These are phyloP conservation scores for Drosophila ogumai DNA, from an alignment of 1,140 invertebrate species.

Conservation along the genomic window DNA sequence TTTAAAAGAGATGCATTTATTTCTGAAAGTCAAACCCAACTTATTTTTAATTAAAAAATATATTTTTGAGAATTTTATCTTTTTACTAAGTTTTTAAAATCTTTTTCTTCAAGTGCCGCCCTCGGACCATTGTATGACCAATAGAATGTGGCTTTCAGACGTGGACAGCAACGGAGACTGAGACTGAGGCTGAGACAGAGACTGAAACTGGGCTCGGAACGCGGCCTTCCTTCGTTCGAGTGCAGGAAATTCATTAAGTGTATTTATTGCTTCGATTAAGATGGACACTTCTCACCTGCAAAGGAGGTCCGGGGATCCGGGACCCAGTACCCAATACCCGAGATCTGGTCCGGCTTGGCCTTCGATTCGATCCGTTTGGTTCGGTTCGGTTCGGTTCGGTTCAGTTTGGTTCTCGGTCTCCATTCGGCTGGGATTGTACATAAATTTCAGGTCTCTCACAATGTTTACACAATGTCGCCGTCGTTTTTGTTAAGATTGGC, in stretches of 20 bases:
- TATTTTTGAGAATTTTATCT: background rate
- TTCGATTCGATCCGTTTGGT: constrained; percentile 33
- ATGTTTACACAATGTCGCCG: constrained; percentile 78
- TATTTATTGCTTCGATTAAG: constrained; percentile 84
- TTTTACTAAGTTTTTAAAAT: background rate
- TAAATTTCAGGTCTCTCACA: constrained; percentile 75
- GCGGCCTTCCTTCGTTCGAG: constrained; percentile 57
- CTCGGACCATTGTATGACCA: constrained; percentile 70
- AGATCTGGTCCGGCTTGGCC: constrained; percentile 27
- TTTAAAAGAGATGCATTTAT: background rate
- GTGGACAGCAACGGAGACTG: constrained; percentile 12
- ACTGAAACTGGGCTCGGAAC: constrained; percentile 33
- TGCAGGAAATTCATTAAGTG: constrained; percentile 83
- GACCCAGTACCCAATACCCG: background rate
- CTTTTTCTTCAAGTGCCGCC: constrained; percentile 18
- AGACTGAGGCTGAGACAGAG: constrained; percentile 8
- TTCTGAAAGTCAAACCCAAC: no score
- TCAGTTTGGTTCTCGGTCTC: constrained; percentile 39
- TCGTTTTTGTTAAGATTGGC: constrained; percentile 53
- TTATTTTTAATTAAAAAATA: background rate
- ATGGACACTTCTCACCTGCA: constrained; percentile 83
- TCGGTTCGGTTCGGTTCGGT: constrained; percentile 6
- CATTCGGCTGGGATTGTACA: constrained; percentile 66
- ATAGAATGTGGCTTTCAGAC: constrained; percentile 70
- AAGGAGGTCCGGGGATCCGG: constrained; percentile 48